A percentile compares a stretch with the other conserved stretches of the same genome.
Conservation (phyloP, 2,797 vertebrate genomes). For the Prionace glauca region DNA sequence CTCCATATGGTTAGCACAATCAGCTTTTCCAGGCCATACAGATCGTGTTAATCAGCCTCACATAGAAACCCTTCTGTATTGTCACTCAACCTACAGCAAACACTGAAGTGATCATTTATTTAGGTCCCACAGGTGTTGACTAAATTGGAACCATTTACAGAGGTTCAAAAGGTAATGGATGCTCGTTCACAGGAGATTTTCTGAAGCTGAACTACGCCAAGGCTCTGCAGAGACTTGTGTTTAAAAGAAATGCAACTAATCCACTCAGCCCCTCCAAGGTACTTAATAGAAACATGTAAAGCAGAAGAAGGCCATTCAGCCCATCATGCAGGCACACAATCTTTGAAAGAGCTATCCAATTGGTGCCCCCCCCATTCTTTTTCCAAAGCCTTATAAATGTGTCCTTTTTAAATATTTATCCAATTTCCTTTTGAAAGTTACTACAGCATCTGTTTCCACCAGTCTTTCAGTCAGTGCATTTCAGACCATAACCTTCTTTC, state of each 20-base stretch:
- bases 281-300: not conserved
- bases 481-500: not conserved
- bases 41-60: not conserved
- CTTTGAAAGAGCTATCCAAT: not conserved
- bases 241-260: not conserved
- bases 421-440: not conserved
- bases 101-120: constrained; percentile 19
- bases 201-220: not conserved
- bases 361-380: not conserved
- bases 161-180: not conserved
- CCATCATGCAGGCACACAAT: not conserved
- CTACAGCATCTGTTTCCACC: not conserved
- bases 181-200: not conserved
- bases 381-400: not conserved
- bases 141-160: constrained; percentile 3
- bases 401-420: not conserved
- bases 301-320: not conserved
- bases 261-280: not conserved
- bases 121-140: not conserved
- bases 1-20: not conserved
- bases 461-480: not conserved
- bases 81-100: not conserved
- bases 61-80: not conserved
- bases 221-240: too few species aligned
- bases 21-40: not conserved